Base-by-base conservation (phyloP, 2,113 vertebrate species). In the Bostrychus sinensis region DNA sequence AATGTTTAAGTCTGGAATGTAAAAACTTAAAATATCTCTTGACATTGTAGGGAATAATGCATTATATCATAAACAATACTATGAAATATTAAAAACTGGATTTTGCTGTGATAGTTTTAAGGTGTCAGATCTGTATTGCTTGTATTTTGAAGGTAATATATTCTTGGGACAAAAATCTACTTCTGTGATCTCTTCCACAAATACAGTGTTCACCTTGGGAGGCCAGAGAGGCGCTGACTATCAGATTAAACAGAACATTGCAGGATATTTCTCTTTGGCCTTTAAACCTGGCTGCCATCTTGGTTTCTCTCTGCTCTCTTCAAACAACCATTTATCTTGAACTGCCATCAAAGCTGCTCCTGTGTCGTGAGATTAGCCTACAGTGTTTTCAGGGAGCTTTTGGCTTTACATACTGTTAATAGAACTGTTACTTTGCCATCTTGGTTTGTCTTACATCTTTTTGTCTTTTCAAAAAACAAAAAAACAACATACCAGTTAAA, bases 291-390 rank as follows among this genome's bases (percentile, higher is more conserved):
- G 64, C n/a, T n/a, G n/a, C n/a, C 20, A 26, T 30, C 25, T 56
- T 57, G 23, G 8, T 59, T 50, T 37, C 59, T 36, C 43, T 62
- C 56, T 38, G 72, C 36, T 71, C 39, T 45, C 36, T 70, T 76
- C 61, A 56, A 59, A 67, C 56, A 19, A 50, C 16, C n/a, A 7
- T 55, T 7, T 78, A 80, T 85, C 78, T 74, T 78, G n/a, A 70
- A 85, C 81, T 81, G 62, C 55, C 62, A 83, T 86, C 79, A 77
- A 84, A 77, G 65, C 59, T 66, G 60, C 74, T 3, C 28, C 28
- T 7, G 76, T 72, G 60, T 66, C 25, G n/a, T n/a, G n/a, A n/a
- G n/a, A n/a, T n/a, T n/a, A n/a, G n/a, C n/a, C n/a, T n/a, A n/a
- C n/a, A n/a, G n/a, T n/a, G n/a, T n/a, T n/a, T 57, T 10, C 38